These are phyloP conservation scores for Caenorhabditis wallacei DNA, from an alignment of 2,888 invertebrate species.

Conservation along the genomic window DNA sequence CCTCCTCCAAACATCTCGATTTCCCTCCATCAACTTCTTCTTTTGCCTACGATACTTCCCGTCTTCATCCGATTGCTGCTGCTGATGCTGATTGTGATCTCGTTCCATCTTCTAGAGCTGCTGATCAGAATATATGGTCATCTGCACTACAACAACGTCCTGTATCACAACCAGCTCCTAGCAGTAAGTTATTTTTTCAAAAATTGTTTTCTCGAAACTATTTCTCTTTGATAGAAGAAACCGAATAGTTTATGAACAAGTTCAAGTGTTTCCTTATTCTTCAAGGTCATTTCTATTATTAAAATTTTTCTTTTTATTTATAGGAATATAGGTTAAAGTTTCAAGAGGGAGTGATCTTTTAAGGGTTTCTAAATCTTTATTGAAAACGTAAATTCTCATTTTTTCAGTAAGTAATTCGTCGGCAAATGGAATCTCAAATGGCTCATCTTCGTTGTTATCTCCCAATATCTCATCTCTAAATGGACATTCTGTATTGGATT, in stretches of 20 bases:
- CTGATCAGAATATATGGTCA: constrained; percentile 60
- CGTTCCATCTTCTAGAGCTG: constrained; percentile 39
- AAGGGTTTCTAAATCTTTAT: constrained; percentile 2
- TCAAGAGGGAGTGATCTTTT: background rate
- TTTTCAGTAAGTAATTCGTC: constrained; percentile 42
- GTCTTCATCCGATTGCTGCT: constrained; percentile 63
- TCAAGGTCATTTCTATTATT: constrained; percentile 29
- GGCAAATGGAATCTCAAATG: constrained; percentile 51
- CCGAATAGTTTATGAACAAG: constrained; percentile 12
- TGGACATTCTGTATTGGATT: constrained; percentile 49
- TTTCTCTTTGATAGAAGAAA: background rate
- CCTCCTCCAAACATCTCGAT: constrained; percentile 61
- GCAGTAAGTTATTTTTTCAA: constrained; percentile 27
- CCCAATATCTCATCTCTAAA: constrained; percentile 28
- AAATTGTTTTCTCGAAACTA: too few relatives aligned
- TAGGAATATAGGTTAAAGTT: constrained; percentile 4
- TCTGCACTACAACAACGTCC: constrained; percentile 59
- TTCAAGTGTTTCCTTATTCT: constrained; percentile 30
- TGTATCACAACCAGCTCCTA: constrained; percentile 60
- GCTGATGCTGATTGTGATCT: constrained; percentile 70
- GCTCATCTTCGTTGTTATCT: constrained; percentile 38
- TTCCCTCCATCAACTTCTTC: constrained; percentile 63
- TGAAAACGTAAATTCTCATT: too few relatives aligned
- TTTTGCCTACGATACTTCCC: constrained; percentile 50
- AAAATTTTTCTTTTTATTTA: constrained; percentile 5